Evolutionary conservation across 2,113 vertebrate species (phyloP), one percentile per base, ranked within the genome.

Genomic region (Xiphophorus hellerii): DNA sequence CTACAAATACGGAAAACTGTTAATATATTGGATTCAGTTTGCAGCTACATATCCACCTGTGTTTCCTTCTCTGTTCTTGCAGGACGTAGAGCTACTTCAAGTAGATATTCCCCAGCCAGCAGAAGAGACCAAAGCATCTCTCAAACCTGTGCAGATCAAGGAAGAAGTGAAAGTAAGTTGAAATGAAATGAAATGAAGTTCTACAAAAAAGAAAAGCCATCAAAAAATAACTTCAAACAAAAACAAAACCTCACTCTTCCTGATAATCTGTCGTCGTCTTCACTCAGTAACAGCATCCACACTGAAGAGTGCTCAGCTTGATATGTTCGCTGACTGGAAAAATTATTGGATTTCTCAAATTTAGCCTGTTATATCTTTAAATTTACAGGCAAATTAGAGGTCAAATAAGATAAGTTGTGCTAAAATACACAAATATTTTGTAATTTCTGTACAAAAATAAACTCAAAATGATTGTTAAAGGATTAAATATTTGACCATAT

Each of bases 131-230:
- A 77, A 66, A 31, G 71, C 63, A 1, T 54, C 54, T 61, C 7
- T 62, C 25, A 83, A 89, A 74, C 63, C 84, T 5, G 58, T 44
- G 6, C 10, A 15, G 5, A 25, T 91, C 31, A 93, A 94, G 82
- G 71, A 85, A 22, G 92, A 94, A 66, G 37, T 64, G 51, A 63
- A 84, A 72, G 94, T 95, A 73, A 90, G 89, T 83, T 51, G 35
- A 37, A 35, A 35, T 35, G 1, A 33, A 33, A 33, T 33, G 31
- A 35, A 37, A 58, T 58, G 17, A 31, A 33, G 31, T 7, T 29
- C 29, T 15, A 30, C 27, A 30, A 9, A 17, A 29, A 22, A 30
- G 28, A 62, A 30, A 17, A 17, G 13, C 42, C 42, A 17, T 4
- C 42, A 48, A 48, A 48, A 20, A 48, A 48, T 48, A 17, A 5